Percentiles rank a stretch among this genome's conserved stretches.
phyloP scores from a whole-genome alignment of 2,888 invertebrate species.

The Dryobotodes eremita region DNA sequence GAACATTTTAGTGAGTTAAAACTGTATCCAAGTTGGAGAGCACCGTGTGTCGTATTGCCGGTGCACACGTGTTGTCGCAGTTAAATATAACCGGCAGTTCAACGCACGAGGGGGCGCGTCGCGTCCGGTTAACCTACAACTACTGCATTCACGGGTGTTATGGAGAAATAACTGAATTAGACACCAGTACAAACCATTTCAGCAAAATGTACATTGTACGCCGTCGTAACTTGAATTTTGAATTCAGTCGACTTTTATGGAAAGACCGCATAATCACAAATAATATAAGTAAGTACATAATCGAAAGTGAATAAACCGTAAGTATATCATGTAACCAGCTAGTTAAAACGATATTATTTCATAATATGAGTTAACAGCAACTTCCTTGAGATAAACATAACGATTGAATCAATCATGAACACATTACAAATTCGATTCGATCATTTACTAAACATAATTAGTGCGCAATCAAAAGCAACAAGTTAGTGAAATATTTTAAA shows the following conservation, averaged over 20 bases:
- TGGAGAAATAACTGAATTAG: conserved; percentile 48
- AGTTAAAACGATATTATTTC: conserved; percentile 54
- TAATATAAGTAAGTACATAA: not conserved
- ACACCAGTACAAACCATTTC: conserved; percentile 20
- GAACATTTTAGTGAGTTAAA: conserved; percentile 75
- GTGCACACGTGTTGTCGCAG: conserved; percentile 87
- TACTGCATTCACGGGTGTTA: conserved; percentile 70
- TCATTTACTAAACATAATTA: conserved; percentile 60
- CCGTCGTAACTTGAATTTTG: not conserved
- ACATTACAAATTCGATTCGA: conserved; percentile 68
- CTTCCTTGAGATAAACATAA: conserved; percentile 73
- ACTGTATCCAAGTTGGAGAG: conserved; percentile 80
- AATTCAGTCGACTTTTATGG: conserved; percentile 2
- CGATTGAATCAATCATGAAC: conserved; percentile 73
- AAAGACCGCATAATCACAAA: not conserved
- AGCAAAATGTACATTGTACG: conserved; percentile 4
- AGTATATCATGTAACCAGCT: conserved; percentile 20
- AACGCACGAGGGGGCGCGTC: conserved; percentile 85
- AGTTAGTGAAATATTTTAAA: conserved; percentile 54
- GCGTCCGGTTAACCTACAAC: conserved; percentile 86
- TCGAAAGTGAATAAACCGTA: not conserved
- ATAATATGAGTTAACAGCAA: conserved; percentile 60
- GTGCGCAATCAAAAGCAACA: conserved; percentile 48
- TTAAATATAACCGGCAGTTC: conserved; percentile 90
- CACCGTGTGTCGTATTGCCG: conserved; percentile 79